These are phyloP conservation scores for Ascidia mentula DNA, from an alignment of 23 tunicate genomes.

Conservation along the genomic window DNA sequence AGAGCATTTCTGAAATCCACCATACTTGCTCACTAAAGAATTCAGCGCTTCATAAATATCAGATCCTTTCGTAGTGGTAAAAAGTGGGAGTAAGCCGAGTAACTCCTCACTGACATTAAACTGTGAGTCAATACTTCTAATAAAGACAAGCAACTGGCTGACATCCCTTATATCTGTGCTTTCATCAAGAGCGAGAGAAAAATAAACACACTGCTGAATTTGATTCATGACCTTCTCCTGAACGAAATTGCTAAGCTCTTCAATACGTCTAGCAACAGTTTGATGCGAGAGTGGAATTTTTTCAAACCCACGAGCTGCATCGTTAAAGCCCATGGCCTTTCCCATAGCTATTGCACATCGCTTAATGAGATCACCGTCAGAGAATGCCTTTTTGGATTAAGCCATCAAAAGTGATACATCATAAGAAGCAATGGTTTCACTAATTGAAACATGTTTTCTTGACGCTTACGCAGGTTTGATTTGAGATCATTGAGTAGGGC, in stretches of 20 bases:
- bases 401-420: constrained; percentile 31
- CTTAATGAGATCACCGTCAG: constrained; percentile 47
- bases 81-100: constrained; percentile 15
- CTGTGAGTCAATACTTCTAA: too few species aligned
- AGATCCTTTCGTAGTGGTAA: constrained; percentile 44
- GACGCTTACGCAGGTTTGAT: constrained; percentile 24
- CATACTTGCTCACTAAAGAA: constrained; percentile 30
- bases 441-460: constrained; percentile 24
- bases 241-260: constrained; percentile 18
- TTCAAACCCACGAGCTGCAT: too few species aligned
- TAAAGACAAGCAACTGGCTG: constrained; percentile 41
- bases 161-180: constrained; percentile 46
- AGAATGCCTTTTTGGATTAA: constrained; percentile 29
- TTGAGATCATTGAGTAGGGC: constrained; percentile 11
- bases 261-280: constrained; percentile 45
- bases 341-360: constrained; percentile 54
- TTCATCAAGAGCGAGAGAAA: constrained; percentile 52
- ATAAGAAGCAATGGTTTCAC: constrained; percentile 44
- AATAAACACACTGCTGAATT: constrained; percentile 39
- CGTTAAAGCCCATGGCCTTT: too few species aligned
- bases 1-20: constrained; percentile 54
- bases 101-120: constrained; percentile 57
- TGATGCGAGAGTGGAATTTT: too few species aligned
- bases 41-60: constrained; percentile 35
- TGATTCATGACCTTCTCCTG: constrained; percentile 9